Percentiles rank a stretch among this genome's conserved stretches.
Evolutionary conservation across 2,888 invertebrate genomes (phyloP).

Genomic region (Podabrus alpinus): DNA sequence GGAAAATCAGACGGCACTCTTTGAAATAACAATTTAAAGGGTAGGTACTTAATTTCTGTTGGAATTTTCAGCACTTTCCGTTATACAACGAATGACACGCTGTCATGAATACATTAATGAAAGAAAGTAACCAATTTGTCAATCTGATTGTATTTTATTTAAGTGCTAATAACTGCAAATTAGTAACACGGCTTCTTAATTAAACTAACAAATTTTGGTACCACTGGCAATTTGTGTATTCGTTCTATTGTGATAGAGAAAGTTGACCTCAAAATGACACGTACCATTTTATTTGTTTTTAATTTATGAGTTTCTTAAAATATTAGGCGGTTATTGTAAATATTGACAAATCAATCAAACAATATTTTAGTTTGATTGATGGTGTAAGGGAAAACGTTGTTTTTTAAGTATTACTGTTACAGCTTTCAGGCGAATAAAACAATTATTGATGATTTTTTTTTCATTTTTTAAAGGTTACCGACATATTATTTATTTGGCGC

Average conservation of each 20-base stretch:
- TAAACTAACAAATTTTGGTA: neutral
- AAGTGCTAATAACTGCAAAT: neutral
- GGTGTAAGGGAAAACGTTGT: neutral
- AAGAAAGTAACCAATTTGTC: neutral
- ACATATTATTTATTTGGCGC: neutral
- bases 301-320: neutral
- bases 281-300: slow-evolving; percentile 1
- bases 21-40: neutral
- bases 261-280: slow-evolving; percentile 2
- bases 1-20: neutral
- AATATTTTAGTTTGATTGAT: neutral
- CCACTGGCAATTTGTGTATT: neutral
- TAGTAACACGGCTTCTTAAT: neutral
- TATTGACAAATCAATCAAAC: neutral
- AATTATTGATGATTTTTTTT: neutral
- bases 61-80: neutral
- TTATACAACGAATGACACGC: neutral
- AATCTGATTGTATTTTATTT: neutral
- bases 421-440: neutral
- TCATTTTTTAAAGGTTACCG: neutral
- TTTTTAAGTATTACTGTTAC: neutral
- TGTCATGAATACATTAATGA: neutral
- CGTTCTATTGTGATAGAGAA: slow-evolving; percentile 1
- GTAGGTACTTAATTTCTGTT: neutral
- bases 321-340: neutral